Base-by-base conservation (phyloP, 2,797 vertebrate genomes). In the Coilia nasus region DNA sequence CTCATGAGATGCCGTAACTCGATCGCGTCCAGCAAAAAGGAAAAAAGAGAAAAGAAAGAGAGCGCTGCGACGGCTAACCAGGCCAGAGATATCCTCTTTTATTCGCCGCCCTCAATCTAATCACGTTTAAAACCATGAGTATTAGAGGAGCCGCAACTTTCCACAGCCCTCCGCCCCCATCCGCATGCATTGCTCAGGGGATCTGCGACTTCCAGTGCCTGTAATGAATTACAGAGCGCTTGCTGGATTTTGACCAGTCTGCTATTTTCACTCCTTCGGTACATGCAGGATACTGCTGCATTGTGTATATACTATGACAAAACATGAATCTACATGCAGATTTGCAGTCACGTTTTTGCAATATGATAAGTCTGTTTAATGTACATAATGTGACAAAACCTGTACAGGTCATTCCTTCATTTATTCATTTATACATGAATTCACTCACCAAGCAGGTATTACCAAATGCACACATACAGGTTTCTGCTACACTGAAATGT, bases 31-130 rank as follows among this genome's bases (percentile, higher is more conserved):
- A 75, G 67, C 28, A 35, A 35, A 75, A 75, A 75, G 11, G 14
- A 35, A 35, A 35, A 75, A 75, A 41, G 7, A 54, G 50, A 54
- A 54, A 14, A 54, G 50, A 54, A 4, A 28, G 67, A 75, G 14
- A 14, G 67, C 35, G 67, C 28, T 75, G 67, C 28, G 7, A 75
- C 17, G 28, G 67, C 12, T 75, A 75, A 75, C 67, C 67, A 75
- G 67, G 67, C 67, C 67, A 75, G 67, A 75, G 67, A 75, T 75
- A 75, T 75, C 67, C 67, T 41, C 67, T 75, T 75, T 75, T 75
- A 75, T 75, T 35, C 67, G 28, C 28, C 19, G 67, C 67, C 67
- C 67, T 75, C 67, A 75, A 75, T 75, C 67, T 75, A 75, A 75
- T 75, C 67, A 75, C 14, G 31, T 75, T 75, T 75, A 75, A 75